Evolutionary conservation across 2,888 invertebrate species (phyloP).

Genomic region (Neoitamus cyanurus): DNA sequence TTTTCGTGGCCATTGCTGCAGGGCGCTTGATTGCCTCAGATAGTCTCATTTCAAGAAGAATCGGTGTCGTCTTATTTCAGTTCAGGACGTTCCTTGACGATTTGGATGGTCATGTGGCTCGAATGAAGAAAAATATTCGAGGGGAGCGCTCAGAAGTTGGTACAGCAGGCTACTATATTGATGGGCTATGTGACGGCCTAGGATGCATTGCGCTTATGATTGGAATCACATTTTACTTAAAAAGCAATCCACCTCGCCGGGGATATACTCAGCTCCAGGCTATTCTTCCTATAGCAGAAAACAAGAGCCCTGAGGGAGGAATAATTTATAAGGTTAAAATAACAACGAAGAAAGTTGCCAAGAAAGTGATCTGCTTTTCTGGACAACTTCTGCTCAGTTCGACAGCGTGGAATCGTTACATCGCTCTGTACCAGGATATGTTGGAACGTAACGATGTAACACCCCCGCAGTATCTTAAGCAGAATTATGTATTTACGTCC

Average conservation of each 20-base stretch:
- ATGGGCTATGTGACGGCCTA: constrained; percentile 83
- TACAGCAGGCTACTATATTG: constrained; percentile 82
- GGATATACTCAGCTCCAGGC: constrained; percentile 78
- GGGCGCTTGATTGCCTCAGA: constrained; percentile 81
- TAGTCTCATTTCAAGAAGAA: constrained; percentile 75
- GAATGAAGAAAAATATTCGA: constrained; percentile 78
- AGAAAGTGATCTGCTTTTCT: constrained; percentile 74
- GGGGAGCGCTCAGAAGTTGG: constrained; percentile 86
- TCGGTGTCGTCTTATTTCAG: constrained; percentile 83
- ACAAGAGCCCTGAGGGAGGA: constrained; percentile 67
- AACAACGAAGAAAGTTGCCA: constrained; percentile 74
- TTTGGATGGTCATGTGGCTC: constrained; percentile 87
- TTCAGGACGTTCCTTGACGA: constrained; percentile 86
- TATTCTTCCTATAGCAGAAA: constrained; percentile 68
- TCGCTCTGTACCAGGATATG: constrained; percentile 81
- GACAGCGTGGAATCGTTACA: constrained; percentile 85
- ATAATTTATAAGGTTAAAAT: constrained; percentile 77
- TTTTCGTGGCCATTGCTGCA: constrained; percentile 79
- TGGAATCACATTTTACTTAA: constrained; percentile 76
- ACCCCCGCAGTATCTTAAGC: constrained; percentile 69
- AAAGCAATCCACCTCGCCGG: constrained; percentile 78
- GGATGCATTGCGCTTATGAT: constrained; percentile 79
- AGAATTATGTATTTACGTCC: constrained; percentile 75
- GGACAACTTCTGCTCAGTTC: constrained; percentile 81
- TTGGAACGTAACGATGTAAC: constrained; percentile 73